phyloP scores from a whole-genome alignment of 2,113 vertebrate genomes.

The Rhombomys opimus region DNA sequence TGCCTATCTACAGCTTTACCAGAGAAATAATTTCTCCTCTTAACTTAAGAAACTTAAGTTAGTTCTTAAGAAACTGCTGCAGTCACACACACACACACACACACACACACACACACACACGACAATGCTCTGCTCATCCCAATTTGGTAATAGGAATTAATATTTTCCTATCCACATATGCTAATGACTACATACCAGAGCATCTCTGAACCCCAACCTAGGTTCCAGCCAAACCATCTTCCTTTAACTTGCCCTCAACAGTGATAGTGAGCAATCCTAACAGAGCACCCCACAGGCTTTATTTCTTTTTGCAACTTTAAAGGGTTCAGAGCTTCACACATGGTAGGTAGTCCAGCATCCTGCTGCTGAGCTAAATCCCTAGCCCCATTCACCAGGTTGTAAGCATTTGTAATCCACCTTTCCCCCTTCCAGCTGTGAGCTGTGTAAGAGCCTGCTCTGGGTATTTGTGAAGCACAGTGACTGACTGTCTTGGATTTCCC shows the following conservation, averaged over 20 bases:
- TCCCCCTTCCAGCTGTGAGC: background rate
- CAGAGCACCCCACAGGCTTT: background rate
- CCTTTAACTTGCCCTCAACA: background rate
- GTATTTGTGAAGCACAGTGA: background rate
- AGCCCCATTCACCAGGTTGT: background rate
- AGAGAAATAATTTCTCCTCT: constrained; percentile 34
- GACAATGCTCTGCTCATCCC: background rate
- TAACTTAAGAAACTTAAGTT: background rate
- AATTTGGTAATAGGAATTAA: constrained; percentile 21
- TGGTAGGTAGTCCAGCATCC: background rate
- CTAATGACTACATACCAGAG: background rate
- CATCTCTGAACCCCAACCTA: background rate
- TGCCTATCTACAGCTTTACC: background rate
- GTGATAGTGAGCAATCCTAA: background rate
- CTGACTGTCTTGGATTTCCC: background rate
- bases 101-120: background rate
- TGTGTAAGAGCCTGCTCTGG: background rate
- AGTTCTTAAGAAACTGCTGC: constrained; percentile 5
- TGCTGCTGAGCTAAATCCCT: background rate
- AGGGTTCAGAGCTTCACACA: background rate
- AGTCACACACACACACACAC: background rate
- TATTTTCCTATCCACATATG: background rate
- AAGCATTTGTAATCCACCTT: background rate
- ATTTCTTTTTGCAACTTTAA: background rate
- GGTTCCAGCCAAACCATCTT: background rate